phyloP scores from a whole-genome alignment of 2,888 invertebrate species.

The Caenorhabditis angaria region DNA sequence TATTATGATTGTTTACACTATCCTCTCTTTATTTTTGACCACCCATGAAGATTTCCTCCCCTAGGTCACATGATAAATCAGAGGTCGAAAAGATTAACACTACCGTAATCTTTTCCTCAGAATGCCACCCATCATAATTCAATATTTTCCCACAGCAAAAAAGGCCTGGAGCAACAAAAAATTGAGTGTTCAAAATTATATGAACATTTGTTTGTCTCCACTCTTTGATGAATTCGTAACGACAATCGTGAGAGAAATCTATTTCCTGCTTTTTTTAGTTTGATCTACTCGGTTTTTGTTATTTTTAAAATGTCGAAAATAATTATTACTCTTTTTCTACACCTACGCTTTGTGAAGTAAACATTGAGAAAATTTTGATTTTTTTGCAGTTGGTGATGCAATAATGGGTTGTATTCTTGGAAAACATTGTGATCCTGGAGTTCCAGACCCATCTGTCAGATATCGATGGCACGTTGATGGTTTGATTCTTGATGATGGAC shows the following conservation, averaged over 20 bases:
- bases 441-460: conserved; percentile 62
- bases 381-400: conserved; percentile 24
- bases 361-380: too few species aligned
- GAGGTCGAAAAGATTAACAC: too few species aligned
- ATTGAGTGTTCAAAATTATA: neutral
- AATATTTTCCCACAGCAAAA: too few species aligned
- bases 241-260: neutral
- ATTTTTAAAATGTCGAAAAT: neutral
- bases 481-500: conserved; percentile 54
- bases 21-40: too few species aligned
- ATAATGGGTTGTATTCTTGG: conserved; percentile 67
- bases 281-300: neutral
- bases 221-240: neutral
- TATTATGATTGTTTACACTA: too few species aligned
- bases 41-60: too few species aligned
- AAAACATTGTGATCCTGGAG: conserved; percentile 63
- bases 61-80: too few species aligned
- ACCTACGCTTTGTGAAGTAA: neutral
- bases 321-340: neutral
- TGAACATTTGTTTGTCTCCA: neutral
- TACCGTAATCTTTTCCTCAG: too few species aligned
- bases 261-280: neutral
- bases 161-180: neutral
- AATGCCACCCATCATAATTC: too few species aligned
- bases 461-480: conserved; percentile 65